Percentiles rank a stretch among this genome's conserved stretches.
Evolutionary conservation across 2,797 vertebrate genomes (phyloP).

Genomic region (Psittacula derbiana): DNA sequence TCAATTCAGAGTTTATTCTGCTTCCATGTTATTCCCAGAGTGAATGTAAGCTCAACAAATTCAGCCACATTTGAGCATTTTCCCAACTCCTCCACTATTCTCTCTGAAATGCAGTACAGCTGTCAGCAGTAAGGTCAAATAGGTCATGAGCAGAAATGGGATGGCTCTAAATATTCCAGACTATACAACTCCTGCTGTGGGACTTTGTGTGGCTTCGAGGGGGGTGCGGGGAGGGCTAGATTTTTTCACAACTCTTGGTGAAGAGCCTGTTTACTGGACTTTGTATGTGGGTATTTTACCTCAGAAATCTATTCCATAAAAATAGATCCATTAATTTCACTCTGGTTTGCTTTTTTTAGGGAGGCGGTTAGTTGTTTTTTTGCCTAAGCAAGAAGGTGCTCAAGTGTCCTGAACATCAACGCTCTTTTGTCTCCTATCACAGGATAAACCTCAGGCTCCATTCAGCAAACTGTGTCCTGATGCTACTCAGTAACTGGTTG

Average conservation of each 20-base stretch:
- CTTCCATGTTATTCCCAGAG: neutral
- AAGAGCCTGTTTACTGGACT: neutral
- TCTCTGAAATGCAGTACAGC: neutral
- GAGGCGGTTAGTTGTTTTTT: neutral
- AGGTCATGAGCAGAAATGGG: neutral
- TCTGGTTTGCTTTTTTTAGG: neutral
- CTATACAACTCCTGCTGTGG: neutral
- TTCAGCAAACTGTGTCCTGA: neutral
- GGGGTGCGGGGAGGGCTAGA: neutral
- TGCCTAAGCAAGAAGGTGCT: neutral
- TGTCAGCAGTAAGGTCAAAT: neutral
- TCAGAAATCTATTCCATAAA: neutral
- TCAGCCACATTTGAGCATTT: neutral
- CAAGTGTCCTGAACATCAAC: neutral
- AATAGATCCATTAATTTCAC: neutral
- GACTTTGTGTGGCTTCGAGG: neutral
- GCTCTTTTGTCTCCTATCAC: neutral
- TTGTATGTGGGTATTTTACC: neutral
- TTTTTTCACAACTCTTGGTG: neutral
- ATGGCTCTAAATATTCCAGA: neutral
- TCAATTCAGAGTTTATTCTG: neutral
- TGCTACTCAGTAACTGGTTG: neutral
- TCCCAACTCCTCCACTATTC: neutral
- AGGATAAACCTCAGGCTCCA: neutral
- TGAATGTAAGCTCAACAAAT: neutral